Evolutionary conservation across 1,140 invertebrate species (phyloP), one percentile per base, ranked within the genome.

Genomic region (Venturia canescens): DNA sequence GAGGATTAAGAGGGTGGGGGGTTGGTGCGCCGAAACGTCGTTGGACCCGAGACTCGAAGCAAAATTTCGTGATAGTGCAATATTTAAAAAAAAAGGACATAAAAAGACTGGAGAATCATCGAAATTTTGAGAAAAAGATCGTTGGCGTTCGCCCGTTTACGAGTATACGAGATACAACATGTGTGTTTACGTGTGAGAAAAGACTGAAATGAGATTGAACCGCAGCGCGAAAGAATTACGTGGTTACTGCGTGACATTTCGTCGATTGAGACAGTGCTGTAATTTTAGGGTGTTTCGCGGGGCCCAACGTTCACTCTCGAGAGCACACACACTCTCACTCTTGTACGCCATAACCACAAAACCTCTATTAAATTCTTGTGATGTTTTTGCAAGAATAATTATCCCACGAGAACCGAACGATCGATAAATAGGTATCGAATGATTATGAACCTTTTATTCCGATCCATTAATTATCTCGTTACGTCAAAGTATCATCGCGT

Each of bases 11-110:
- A 60, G 26, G 18, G 48, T 53, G 78, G 27, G 57, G 23, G 77
- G 31, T 48, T 70, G 27, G 23, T 23, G 11, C 34, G 66, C 63
- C 66, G 53, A 74, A 78, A 83, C 79, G 76, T 70, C 57, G 74
- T 66, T 84, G 79, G 60, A 27, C 60, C 60, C 13, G 18, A n/a
- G 21, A 5, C 53, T 9, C 53, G 53, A 57, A 57, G 21, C 18
- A 57, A n/a, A 57, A 57, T 44, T 57, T 23, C 53, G 53, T 23
- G 53, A 57, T 57, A n/a, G 53, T 26, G 60, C 26, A 13, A 27
- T 15, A 27, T 26, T 13, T 23, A 27, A 27, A 63, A 63, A 63
- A 9, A 63, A 3, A 23, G 21, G 21, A 23, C 1, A 63, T 3
- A 23, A 63, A 27, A 63, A 23, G 21, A 57, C 53, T 1, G 53